phyloP scores from a whole-genome alignment of 2,888 invertebrate species.

The Sthenelais limicola region DNA sequence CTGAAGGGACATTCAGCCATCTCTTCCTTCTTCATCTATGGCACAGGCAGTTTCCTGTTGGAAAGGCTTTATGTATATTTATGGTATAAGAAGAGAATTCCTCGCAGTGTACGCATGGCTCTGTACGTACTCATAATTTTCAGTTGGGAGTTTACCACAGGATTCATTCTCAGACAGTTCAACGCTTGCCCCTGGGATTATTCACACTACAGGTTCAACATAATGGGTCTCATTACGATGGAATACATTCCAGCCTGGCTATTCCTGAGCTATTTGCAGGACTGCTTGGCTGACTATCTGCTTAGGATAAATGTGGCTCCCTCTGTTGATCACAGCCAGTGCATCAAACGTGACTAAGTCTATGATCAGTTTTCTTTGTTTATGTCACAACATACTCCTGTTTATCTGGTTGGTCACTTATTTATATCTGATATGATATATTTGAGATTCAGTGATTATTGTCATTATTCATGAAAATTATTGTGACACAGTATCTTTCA shows the following conservation, averaged over 20 bases:
- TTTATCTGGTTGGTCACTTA: no score
- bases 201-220: constrained; percentile 71
- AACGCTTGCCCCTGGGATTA: constrained; percentile 75
- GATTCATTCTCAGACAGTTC: constrained; percentile 70
- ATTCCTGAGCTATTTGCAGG: constrained; percentile 41
- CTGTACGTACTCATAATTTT: constrained; percentile 69
- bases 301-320: constrained; percentile 27
- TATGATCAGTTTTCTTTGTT: no score
- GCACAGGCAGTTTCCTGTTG: constrained; percentile 70
- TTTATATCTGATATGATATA: no score
- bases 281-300: constrained; percentile 44
- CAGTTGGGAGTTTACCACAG: constrained; percentile 72
- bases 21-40: constrained; percentile 74
- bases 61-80: constrained; percentile 66
- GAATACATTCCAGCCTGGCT: constrained; percentile 74
- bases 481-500: no score
- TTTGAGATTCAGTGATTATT: no score
- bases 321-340: no score
- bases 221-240: constrained; percentile 73
- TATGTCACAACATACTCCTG: no score
- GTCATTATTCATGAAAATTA: no score
- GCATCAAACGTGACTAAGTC: no score
- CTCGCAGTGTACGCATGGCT: constrained; percentile 66
- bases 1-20: constrained; percentile 72
- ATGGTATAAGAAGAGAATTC: constrained; percentile 59